phyloP scores from a whole-genome alignment of 2,888 invertebrate genomes.

The Amphipoea oculea region DNA sequence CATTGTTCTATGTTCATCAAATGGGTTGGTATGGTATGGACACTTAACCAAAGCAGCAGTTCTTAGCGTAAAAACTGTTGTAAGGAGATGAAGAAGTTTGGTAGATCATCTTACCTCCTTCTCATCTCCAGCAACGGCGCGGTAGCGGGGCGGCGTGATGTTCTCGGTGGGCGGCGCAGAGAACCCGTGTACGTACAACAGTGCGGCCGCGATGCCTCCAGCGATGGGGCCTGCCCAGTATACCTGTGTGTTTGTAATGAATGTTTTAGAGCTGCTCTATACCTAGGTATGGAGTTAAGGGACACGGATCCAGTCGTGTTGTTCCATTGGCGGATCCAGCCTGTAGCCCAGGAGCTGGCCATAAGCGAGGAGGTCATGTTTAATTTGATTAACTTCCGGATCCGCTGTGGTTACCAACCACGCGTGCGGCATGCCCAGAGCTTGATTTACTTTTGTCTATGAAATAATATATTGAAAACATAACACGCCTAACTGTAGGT shows the following conservation, averaged over 20 bases:
- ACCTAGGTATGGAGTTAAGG: background rate
- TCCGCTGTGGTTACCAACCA: background rate
- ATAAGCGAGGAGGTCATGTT: too few relatives aligned
- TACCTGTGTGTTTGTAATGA: constrained; percentile 88
- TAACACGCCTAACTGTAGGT: background rate
- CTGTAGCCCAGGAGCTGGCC: background rate
- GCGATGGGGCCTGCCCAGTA: constrained; percentile 97
- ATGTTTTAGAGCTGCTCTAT: background rate
- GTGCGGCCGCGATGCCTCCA: constrained; percentile 94
- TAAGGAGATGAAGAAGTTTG: background rate
- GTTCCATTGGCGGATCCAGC: background rate
- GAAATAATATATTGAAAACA: background rate
- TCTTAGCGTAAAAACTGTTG: too few relatives aligned
- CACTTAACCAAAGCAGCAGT: background rate
- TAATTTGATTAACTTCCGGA: background rate
- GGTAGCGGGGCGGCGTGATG: constrained; percentile 88
- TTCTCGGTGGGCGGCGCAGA: constrained; percentile 85
- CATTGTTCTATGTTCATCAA: background rate
- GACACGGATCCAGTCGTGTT: background rate
- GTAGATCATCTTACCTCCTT: constrained; percentile 91
- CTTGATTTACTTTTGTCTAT: background rate
- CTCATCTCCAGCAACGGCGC: constrained; percentile 91
- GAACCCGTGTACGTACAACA: constrained; percentile 93
- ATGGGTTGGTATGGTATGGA: too few relatives aligned
- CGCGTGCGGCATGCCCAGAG: background rate